A percentile compares a stretch with the other conserved stretches of the same genome.
Evolutionary conservation across 2,113 vertebrate species (phyloP).

Genomic region (Podarcis muralis): DNA sequence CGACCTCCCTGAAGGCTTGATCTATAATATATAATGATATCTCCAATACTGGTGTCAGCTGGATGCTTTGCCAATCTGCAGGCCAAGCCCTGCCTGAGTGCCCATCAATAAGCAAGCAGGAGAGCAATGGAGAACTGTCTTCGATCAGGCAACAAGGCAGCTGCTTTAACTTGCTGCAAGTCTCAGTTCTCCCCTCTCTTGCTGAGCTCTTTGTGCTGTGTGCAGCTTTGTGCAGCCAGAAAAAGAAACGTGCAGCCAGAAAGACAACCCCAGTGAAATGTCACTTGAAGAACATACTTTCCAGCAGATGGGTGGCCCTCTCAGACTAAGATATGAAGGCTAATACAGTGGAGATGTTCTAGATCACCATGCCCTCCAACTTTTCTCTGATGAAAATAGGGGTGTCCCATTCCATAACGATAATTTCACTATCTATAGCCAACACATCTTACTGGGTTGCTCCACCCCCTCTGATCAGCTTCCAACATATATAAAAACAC

Average conservation of each 20-base stretch:
- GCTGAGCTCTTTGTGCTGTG: not conserved
- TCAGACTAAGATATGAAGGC: not conserved
- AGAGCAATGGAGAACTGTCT: not conserved
- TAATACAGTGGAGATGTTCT: too few species aligned
- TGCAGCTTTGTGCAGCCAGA: not conserved
- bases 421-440: too few species aligned
- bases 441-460: too few species aligned
- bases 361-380: too few species aligned
- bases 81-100: not conserved
- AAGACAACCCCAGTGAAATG: not conserved
- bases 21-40: accelerated
- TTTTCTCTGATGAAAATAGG: too few species aligned
- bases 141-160: not conserved
- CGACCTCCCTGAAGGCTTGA: not conserved
- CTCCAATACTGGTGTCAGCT: not conserved
- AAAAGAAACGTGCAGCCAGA: not conserved
- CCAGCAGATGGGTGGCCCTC: not conserved
- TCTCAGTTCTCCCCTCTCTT: not conserved
- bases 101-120: not conserved
- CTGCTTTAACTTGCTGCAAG: accelerated
- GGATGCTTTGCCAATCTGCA: not conserved
- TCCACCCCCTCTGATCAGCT: too few species aligned
- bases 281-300: not conserved
- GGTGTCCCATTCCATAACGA: too few species aligned
- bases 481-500: too few species aligned